phyloP scores from a whole-genome alignment of 2,888 invertebrate genomes.

The Aquatica leii region DNA sequence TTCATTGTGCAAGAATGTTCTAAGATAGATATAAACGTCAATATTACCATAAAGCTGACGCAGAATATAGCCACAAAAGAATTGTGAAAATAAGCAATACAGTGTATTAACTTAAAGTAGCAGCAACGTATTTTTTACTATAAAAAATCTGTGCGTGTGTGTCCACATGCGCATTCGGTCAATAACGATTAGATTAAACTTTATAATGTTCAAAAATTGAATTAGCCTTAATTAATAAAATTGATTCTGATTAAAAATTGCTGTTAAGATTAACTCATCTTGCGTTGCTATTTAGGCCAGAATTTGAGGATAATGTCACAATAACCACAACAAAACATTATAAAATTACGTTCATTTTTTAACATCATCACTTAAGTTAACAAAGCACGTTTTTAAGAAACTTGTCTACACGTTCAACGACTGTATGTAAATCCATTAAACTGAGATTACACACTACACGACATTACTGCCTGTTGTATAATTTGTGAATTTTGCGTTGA shows the following conservation, averaged over 20 bases:
- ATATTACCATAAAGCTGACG: no score
- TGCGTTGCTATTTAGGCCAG: conserved; percentile 1
- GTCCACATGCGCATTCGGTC: no score
- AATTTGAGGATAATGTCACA: not conserved
- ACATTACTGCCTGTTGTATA: conserved; percentile 20
- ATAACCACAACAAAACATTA: no score
- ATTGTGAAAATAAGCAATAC: no score
- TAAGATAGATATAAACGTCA: no score
- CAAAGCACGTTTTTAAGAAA: conserved; percentile 16
- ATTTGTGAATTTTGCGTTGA: conserved; percentile 24
- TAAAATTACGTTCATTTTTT: not conserved
- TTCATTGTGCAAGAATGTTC: no score
- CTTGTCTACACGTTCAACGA: conserved; percentile 5
- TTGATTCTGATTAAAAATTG: not conserved
- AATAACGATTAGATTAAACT: no score
- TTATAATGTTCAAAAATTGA: no score
- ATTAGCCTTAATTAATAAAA: not conserved
- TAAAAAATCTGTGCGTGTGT: no score
- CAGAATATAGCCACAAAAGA: no score
- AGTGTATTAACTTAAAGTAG: no score
- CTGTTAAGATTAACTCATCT: not conserved
- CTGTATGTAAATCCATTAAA: conserved; percentile 22
- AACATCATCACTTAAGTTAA: not conserved
- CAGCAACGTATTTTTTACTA: no score
- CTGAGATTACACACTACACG: conserved; percentile 23